Conservation (phyloP, 2,113 vertebrate genomes). For the Thinocorus orbignyianus region DNA sequence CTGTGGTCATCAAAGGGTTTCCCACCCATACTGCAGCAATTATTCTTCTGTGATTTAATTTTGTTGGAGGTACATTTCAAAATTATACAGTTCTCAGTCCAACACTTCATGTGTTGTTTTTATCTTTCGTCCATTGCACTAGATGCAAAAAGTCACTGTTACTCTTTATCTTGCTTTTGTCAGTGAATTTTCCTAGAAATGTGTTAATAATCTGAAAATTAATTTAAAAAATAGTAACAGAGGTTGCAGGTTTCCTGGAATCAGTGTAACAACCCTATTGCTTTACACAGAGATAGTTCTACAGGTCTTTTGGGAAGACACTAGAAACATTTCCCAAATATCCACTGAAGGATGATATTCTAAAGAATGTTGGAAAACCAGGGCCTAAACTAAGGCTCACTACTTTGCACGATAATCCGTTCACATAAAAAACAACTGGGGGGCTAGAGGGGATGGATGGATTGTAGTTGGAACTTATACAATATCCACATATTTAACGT, state of each 20-base stretch:
- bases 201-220: not conserved
- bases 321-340: not conserved
- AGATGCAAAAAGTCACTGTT: not conserved
- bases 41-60: not conserved
- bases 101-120: not conserved
- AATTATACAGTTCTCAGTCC: not conserved
- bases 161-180: not conserved
- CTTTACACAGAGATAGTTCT: not conserved
- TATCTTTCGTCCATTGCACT: not conserved
- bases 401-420: not conserved
- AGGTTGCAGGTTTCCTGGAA: not conserved
- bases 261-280: fast-evolving
- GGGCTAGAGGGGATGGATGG: no score
- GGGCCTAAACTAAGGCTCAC: not conserved
- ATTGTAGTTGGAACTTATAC: not conserved
- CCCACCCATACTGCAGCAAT: not conserved
- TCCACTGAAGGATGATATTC: not conserved
- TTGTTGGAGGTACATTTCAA: not conserved
- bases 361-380: not conserved
- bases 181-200: not conserved
- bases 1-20: not conserved
- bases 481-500: not conserved
- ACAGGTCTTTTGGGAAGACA: not conserved
- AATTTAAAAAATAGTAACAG: not conserved
- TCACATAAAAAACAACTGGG: not conserved